Percentiles rank a stretch among this genome's conserved stretches.
Evolutionary conservation across 2,797 vertebrate genomes (phyloP).

Genomic region (Potorous gilbertii): DNA sequence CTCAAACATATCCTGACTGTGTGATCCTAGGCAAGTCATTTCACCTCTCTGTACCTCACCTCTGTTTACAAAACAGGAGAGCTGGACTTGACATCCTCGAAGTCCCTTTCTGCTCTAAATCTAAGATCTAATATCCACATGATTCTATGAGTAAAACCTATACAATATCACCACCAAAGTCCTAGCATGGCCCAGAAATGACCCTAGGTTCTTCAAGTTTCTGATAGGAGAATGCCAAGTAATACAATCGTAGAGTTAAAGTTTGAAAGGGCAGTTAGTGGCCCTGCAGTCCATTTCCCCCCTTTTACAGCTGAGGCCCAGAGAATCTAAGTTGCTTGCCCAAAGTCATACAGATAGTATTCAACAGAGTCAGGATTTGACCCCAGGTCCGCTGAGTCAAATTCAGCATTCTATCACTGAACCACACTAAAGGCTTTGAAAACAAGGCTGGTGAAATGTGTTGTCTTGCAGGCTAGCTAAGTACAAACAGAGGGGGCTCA

Average conservation of each 20-base stretch:
- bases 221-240: not conserved
- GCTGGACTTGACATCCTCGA: not conserved
- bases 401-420: not conserved
- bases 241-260: not conserved
- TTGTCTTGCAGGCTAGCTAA: not conserved
- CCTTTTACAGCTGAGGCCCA: not conserved
- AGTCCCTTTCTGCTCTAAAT: not conserved
- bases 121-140: not conserved
- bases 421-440: not conserved
- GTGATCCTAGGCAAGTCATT: not conserved
- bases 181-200: too few relatives aligned
- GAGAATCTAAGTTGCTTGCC: too few relatives aligned
- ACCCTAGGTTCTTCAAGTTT: not conserved
- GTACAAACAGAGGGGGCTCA: not conserved
- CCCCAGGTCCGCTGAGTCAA: not conserved
- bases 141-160: not conserved
- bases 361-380: not conserved
- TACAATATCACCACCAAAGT: not conserved
- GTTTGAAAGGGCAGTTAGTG: not conserved
- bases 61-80: not conserved
- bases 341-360: too few relatives aligned
- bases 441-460: not conserved
- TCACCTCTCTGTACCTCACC: not conserved
- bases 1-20: not conserved
- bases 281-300: not conserved